Evolutionary conservation across 2,888 invertebrate species (phyloP), one percentile per base, ranked within the genome.

Genomic region (Synanthedon tipuliformis): DNA sequence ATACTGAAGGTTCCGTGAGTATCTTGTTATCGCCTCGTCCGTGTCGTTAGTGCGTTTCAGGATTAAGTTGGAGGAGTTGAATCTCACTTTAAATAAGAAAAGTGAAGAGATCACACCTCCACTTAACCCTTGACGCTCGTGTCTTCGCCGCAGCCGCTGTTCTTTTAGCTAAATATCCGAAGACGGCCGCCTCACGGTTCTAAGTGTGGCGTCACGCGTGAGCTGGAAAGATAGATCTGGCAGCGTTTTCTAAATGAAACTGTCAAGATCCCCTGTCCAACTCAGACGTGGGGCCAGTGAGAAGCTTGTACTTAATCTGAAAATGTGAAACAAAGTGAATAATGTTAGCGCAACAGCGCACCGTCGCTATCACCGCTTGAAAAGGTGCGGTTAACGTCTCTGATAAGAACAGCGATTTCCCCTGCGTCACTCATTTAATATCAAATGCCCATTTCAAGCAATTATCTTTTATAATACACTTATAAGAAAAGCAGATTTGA

Each of bases 201-300:
- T n/a, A 15, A 18, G 23, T 61, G 71, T 66, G 80, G 73, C 75
- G 74, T 65, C 74, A 81, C 81, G 78, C 74, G 84, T 86, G 87
- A 88, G 88, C 88, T 88, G 88, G 88, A 88, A 88, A 88, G 88
- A 88, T 88, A 88, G 88, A 88, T 88, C 88, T 88, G 88, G 88
- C 88, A 88, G 84, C 79, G 70, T 71, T 50, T 34, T 71, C 63
- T 54, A 65, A 56, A 60, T 68, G 62, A 78, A 83, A 85, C 87
- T 88, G 88, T 84, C 86, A 78, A 86, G 88, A 88, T 88, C 88
- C 78, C 81, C 88, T 85, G 82, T 88, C 88, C 88, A 88, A 88
- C 88, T 88, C 86, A 86, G 79, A 80, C 81, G 81, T 80, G 78
- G 75, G 79, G 72, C 81, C 85, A 61, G 34, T 34, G 34, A 34